Conservation (phyloP, 2,888 invertebrate species). For the Dascillus cervinus region DNA sequence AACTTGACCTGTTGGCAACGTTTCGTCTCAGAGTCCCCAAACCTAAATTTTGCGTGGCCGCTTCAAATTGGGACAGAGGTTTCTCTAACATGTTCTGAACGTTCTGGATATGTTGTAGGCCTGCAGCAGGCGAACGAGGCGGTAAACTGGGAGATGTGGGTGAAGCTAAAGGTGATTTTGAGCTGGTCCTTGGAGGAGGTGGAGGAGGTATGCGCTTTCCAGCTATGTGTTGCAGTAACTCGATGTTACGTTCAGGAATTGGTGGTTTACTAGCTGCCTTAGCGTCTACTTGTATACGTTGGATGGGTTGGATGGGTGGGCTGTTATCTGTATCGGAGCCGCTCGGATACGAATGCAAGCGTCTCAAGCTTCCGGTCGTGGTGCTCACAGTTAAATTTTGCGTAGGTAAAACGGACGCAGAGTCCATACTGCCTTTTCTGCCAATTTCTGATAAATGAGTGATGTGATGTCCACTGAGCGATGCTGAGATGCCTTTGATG, state of each 20-base stretch:
- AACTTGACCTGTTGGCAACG: conserved; percentile 35
- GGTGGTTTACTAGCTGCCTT: conserved; percentile 63
- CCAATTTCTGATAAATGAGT: conserved; percentile 48
- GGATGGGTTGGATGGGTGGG: conserved; percentile 60
- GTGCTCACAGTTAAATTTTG: conserved; percentile 40
- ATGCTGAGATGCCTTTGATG: conserved; percentile 32
- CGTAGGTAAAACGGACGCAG: conserved; percentile 39
- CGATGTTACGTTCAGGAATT: conserved; percentile 73
- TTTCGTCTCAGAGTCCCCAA: conserved; percentile 41
- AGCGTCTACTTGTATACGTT: conserved; percentile 35
- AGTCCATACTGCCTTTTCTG: conserved; percentile 49
- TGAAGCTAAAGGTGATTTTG: conserved; percentile 78
- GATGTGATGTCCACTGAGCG: conserved; percentile 30
- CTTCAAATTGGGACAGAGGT: conserved; percentile 38
- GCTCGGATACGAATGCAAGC: conserved; percentile 79
- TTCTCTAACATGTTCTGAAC: conserved; percentile 38
- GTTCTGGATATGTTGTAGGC: conserved; percentile 40
- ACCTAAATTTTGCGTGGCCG: conserved; percentile 40
- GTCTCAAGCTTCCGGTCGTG: conserved; percentile 54
- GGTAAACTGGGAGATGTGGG: conserved; percentile 69
- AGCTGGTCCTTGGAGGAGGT: conserved; percentile 87
- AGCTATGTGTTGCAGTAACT: conserved; percentile 60
- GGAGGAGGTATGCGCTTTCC: conserved; percentile 75
- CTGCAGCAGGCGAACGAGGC: conserved; percentile 46
- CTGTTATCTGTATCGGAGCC: conserved; percentile 76